A percentile compares a stretch with the other conserved stretches of the same genome.
Evolutionary conservation across 2,888 invertebrate genomes (phyloP).

Genomic region (Conistra vaccinii): DNA sequence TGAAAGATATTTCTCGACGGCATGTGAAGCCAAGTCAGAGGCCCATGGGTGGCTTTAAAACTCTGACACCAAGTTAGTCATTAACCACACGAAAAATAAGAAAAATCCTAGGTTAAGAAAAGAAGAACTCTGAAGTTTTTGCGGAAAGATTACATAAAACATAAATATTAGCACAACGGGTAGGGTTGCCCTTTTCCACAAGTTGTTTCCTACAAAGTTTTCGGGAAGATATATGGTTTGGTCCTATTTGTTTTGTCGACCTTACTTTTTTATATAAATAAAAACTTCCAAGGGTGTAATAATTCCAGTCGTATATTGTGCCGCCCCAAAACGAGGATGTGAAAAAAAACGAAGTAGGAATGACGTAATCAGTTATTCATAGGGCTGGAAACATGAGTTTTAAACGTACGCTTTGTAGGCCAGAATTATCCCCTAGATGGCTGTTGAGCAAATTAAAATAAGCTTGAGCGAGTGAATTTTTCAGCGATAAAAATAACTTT

Average conservation of each 20-base stretch:
- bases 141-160: conserved; percentile 39
- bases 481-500: conserved; percentile 60
- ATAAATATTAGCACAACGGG: conserved; percentile 42
- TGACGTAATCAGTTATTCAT: conserved; percentile 45
- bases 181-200: conserved; percentile 39
- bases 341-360: conserved; percentile 6
- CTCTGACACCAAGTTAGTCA: too few species aligned
- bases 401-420: conserved; percentile 35
- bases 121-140: conserved; percentile 22
- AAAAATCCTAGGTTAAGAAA: too few species aligned
- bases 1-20: too few species aligned
- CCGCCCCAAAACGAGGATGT: conserved; percentile 5
- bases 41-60: too few species aligned
- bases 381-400: conserved; percentile 44
- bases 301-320: conserved; percentile 21
- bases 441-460: conserved; percentile 64
- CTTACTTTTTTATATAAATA: conserved; percentile 50
- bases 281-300: conserved; percentile 47
- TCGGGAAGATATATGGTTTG: conserved; percentile 44
- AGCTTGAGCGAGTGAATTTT: conserved; percentile 61
- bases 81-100: too few species aligned
- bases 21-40: too few species aligned
- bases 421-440: conserved; percentile 58
- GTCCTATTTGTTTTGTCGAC: conserved; percentile 51
- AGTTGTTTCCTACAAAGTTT: conserved; percentile 49